These are phyloP conservation scores for Drosophila subobscura DNA, from an alignment of 1,140 invertebrate genomes.

Conservation along the genomic window DNA sequence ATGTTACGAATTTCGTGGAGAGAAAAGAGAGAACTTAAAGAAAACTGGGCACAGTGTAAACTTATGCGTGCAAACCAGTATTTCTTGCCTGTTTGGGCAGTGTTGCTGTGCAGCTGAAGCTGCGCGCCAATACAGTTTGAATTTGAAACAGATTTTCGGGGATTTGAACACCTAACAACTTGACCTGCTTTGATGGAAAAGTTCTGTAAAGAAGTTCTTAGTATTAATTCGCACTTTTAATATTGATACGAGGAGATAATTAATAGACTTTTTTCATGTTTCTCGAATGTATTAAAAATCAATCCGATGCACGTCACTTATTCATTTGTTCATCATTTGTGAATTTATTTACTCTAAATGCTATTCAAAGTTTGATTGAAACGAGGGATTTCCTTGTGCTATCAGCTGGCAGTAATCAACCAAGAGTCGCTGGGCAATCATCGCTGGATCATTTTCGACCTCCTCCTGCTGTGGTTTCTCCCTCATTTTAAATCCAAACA, in stretches of 20 bases:
- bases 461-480: background rate
- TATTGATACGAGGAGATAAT: no score
- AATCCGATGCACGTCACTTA: no score
- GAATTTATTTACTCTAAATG: constrained; percentile 16
- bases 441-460: constrained; percentile 9
- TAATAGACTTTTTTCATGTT: no score
- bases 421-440: constrained; percentile 11
- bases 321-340: no score
- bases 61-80: constrained; percentile 27
- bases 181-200: no score
- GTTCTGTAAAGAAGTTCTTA: no score
- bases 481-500: constrained; percentile 34
- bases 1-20: constrained; percentile 50
- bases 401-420: constrained; percentile 61
- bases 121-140: constrained; percentile 28
- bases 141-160: background rate
- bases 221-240: no score
- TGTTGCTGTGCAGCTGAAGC: constrained; percentile 46
- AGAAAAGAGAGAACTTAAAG: constrained; percentile 14
- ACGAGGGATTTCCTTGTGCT: background rate
- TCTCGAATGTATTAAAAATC: no score
- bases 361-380: background rate
- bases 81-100: constrained; percentile 16
- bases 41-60: constrained; percentile 42
- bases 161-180: no score